phyloP scores from a whole-genome alignment of 2,888 invertebrate species.

The Tenthredo mesomela region DNA sequence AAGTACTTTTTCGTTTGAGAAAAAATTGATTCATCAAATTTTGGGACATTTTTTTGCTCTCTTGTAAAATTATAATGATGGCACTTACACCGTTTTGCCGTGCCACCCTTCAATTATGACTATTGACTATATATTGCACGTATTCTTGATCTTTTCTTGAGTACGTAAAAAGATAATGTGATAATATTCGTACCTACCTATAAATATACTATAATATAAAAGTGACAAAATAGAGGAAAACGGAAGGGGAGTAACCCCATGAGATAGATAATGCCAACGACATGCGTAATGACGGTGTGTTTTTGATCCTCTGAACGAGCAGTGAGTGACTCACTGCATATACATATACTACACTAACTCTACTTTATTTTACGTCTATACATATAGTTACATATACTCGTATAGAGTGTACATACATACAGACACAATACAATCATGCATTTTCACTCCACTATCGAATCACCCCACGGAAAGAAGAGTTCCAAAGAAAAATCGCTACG shows the following conservation, averaged over 20 bases:
- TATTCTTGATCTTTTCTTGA: neutral
- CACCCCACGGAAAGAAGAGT: neutral
- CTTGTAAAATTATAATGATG: too few relatives aligned
- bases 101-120: too few relatives aligned
- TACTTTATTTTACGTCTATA: neutral
- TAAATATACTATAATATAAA: neutral
- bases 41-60: too few relatives aligned
- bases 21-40: too few relatives aligned
- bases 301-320: neutral
- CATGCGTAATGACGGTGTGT: conserved; percentile 1
- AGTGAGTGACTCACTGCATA: conserved; percentile 17
- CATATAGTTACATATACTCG: neutral
- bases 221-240: conserved; percentile 14
- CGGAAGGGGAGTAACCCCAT: neutral
- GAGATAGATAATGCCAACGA: conserved; percentile 10
- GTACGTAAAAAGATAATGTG: neutral
- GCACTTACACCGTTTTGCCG: too few relatives aligned
- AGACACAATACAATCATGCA: neutral
- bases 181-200: neutral
- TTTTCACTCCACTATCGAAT: neutral
- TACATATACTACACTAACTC: neutral
- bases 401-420: neutral
- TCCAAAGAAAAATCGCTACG: neutral
- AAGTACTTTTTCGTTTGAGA: too few relatives aligned
- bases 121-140: too few relatives aligned